These are phyloP conservation scores for Stramonita haemastoma DNA, from an alignment of 2,888 invertebrate genomes.

Conservation along the genomic window DNA sequence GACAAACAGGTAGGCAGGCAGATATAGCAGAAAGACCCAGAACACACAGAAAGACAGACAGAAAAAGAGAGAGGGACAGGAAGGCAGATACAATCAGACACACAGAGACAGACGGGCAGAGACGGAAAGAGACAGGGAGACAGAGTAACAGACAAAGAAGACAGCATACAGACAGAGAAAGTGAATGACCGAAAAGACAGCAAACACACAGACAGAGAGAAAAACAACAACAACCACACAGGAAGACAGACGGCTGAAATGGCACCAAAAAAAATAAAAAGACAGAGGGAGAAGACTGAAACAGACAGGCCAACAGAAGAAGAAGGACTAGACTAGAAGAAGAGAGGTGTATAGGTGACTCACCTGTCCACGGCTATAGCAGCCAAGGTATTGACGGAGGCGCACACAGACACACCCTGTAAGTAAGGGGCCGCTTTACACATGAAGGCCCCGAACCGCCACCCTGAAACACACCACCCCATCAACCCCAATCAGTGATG, in stretches of 20 bases:
- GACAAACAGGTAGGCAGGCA: neutral
- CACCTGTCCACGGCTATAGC: constrained; percentile 81
- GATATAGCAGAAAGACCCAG: neutral
- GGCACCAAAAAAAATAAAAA: too few relatives aligned
- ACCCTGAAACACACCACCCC: constrained; percentile 77
- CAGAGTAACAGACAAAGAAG: too few relatives aligned
- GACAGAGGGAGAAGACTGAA: neutral
- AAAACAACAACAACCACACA: too few relatives aligned
- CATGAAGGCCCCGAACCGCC: constrained; percentile 80
- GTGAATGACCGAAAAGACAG: too few relatives aligned
- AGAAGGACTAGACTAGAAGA: neutral
- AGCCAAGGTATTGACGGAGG: constrained; percentile 81
- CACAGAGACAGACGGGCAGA: too few relatives aligned
- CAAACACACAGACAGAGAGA: neutral
- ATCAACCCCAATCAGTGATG: too few relatives aligned
- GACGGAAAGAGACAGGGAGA: too few relatives aligned
- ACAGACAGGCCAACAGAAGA: neutral
- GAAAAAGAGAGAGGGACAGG: too few relatives aligned
- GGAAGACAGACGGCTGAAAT: too few relatives aligned
- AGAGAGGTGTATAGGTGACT: constrained; percentile 58
- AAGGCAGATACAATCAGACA: too few relatives aligned
- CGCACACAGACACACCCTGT: constrained; percentile 81
- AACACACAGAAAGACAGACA: too few relatives aligned
- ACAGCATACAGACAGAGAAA: neutral
- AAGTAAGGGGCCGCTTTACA: constrained; percentile 81